phyloP scores from a whole-genome alignment of 2,888 invertebrate species.

The Nebria brevicollis region DNA sequence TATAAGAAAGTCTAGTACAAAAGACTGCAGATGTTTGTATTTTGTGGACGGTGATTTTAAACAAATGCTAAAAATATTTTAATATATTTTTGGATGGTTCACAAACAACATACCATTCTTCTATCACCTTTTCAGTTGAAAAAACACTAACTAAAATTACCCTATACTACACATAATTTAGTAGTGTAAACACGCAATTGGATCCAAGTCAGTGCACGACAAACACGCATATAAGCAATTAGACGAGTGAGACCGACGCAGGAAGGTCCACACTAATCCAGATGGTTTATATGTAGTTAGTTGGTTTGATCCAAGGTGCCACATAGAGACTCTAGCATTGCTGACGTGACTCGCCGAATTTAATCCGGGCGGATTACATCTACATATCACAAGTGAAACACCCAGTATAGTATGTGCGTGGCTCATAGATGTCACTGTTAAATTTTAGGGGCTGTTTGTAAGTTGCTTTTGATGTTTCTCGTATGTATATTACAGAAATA shows the following conservation, averaged over 20 bases:
- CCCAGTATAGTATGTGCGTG: neutral
- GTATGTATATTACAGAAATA: slow-evolving; percentile 6
- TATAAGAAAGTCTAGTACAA: too few species aligned
- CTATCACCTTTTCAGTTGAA: neutral
- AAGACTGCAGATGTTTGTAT: too few species aligned
- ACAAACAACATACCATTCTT: neutral
- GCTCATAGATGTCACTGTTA: neutral
- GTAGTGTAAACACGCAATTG: slow-evolving; percentile 3
- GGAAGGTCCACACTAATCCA: neutral
- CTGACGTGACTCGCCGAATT: slow-evolving; percentile 14
- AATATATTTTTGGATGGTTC: neutral
- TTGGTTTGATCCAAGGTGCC: neutral
- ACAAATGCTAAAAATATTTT: neutral
- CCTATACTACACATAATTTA: neutral
- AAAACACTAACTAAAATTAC: slow-evolving; percentile 6
- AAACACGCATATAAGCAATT: slow-evolving; percentile 4
- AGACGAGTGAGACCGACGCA: neutral
- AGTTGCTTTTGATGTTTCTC: neutral
- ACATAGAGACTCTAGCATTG: neutral
- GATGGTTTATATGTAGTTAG: neutral
- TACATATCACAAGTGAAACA: neutral
- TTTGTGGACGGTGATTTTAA: neutral
- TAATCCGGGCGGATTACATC: slow-evolving; percentile 6
- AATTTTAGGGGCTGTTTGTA: neutral
- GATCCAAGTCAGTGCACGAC: neutral